Conservation (phyloP, 2,888 invertebrate species). For the Heliconius erato region DNA sequence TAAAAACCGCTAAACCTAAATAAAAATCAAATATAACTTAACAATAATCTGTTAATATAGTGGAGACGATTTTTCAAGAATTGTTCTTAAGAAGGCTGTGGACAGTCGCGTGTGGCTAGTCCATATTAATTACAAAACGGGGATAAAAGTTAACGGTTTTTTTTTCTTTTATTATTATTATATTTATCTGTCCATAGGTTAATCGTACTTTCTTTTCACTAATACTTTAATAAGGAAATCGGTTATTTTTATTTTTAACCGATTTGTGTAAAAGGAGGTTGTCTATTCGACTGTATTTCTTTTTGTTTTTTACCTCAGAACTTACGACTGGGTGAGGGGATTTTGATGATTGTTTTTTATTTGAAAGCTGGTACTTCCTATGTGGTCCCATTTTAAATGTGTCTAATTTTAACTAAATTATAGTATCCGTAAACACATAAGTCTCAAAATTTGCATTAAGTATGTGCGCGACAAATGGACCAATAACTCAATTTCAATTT, state of each 20-base stretch:
- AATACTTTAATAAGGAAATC: conserved; percentile 11
- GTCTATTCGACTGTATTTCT: too few species aligned
- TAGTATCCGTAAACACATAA: too few species aligned
- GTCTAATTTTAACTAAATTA: too few species aligned
- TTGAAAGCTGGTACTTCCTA: too few species aligned
- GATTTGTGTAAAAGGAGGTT: too few species aligned
- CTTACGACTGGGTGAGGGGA: too few species aligned
- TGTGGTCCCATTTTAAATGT: too few species aligned
- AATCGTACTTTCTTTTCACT: conserved; percentile 13
- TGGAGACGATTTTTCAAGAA: conserved; percentile 16
- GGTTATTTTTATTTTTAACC: neutral
- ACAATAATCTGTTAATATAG: conserved; percentile 26
- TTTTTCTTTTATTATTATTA: neutral
- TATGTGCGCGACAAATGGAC: too few species aligned
- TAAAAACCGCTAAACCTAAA: neutral
- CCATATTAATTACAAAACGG: conserved; percentile 8
- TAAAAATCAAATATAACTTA: neutral
- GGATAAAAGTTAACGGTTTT: conserved; percentile 8
- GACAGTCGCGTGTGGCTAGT: conserved; percentile 22
- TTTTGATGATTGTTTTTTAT: too few species aligned
- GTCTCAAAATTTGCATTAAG: too few species aligned
- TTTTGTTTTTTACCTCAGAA: too few species aligned
- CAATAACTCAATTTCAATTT: too few species aligned
- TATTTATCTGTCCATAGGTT: conserved; percentile 2
- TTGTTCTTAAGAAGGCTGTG: conserved; percentile 19